Percentiles rank a stretch among this genome's conserved stretches.
Conservation (phyloP, 1,140 invertebrate genomes). For the Drosophila kepulauana region DNA sequence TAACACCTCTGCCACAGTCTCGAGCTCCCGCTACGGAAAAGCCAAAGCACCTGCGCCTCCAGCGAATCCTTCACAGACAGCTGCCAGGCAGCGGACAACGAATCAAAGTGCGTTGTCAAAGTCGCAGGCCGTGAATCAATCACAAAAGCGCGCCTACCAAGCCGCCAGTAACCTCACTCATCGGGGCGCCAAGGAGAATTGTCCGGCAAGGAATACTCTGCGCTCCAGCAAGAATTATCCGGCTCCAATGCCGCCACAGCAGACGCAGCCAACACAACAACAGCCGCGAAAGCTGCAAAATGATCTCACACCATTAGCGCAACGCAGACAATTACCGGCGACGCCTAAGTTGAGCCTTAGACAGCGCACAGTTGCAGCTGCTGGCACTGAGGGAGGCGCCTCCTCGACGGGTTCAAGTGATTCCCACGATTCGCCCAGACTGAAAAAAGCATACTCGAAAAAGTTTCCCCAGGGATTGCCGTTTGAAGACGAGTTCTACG, state of each 20-base stretch:
- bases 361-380: constrained; percentile 47
- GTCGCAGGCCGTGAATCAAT: constrained; percentile 38
- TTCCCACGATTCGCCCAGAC: constrained; percentile 77
- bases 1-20: neutral
- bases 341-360: constrained; percentile 65
- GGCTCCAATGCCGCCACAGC: constrained; percentile 70
- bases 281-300: constrained; percentile 60
- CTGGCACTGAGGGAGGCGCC: constrained; percentile 24
- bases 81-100: constrained; percentile 50
- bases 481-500: constrained; percentile 84
- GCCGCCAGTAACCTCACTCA: constrained; percentile 33
- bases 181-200: constrained; percentile 77
- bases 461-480: constrained; percentile 83
- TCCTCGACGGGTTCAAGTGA: constrained; percentile 74
- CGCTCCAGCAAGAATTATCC: constrained; percentile 79
- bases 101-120: constrained; percentile 8
- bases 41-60: constrained; percentile 60
- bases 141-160: constrained; percentile 80
- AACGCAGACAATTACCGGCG: constrained; percentile 62
- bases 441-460: constrained; percentile 80
- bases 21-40: constrained; percentile 56
- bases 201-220: constrained; percentile 47
- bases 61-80: constrained; percentile 25
- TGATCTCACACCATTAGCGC: constrained; percentile 72
- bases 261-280: constrained; percentile 26